Conservation (phyloP, 2,888 invertebrate species). For the Patella ulyssiponensis region DNA sequence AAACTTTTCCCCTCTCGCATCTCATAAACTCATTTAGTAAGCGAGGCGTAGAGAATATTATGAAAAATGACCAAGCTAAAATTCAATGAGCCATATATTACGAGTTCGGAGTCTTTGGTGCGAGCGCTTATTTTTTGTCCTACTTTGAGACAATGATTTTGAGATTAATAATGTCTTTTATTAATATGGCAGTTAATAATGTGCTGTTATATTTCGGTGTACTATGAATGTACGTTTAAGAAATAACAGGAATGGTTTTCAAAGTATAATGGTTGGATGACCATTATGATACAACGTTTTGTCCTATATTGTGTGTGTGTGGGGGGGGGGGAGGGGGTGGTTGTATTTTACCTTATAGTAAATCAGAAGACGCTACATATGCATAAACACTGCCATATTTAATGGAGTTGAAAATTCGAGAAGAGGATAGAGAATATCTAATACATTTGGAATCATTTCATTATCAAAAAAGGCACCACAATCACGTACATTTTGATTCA, state of each 20-base stretch:
- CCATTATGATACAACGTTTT: not conserved
- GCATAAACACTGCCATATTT: too few species aligned
- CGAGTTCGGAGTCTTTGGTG: not conserved
- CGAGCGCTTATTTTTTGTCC: not conserved
- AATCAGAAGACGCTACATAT: too few species aligned
- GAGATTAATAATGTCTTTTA: slow-evolving; percentile 3
- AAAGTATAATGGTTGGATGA: not conserved
- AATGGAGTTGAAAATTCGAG: too few species aligned
- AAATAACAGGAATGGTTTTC: not conserved
- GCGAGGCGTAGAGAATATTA: slow-evolving; percentile 2
- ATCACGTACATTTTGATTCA: too few species aligned
- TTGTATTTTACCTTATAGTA: too few species aligned
- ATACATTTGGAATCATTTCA: too few species aligned
- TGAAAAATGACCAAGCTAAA: not conserved
- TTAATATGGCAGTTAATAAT: not conserved
- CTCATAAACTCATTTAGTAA: slow-evolving; percentile 7
- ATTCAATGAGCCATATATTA: slow-evolving; percentile 10
- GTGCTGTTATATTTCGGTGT: not conserved
- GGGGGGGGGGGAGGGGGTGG: too few species aligned
- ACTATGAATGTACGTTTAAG: not conserved
- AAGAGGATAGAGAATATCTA: too few species aligned
- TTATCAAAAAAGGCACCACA: too few species aligned
- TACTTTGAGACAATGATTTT: not conserved
- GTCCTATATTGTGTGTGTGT: too few species aligned
- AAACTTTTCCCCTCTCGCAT: not conserved